Conservation (phyloP, 2,888 invertebrate genomes). For the Toxonevra muliebris region DNA sequence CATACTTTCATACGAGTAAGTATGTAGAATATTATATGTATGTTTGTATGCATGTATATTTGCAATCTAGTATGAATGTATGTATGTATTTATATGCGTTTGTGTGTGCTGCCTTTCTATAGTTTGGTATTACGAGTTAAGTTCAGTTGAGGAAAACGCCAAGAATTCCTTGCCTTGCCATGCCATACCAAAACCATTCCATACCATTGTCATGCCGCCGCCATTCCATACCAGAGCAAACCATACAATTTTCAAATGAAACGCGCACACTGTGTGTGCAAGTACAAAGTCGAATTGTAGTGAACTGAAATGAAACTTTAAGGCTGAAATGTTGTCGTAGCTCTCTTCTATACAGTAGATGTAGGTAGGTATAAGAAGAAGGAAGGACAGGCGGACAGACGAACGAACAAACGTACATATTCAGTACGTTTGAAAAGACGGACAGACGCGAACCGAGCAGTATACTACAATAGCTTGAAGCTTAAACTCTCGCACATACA, state of each 20-base stretch:
- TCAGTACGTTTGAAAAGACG: constrained; percentile 21
- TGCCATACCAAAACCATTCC: constrained; percentile 12
- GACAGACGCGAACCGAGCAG: constrained; percentile 12
- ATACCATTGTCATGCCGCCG: not conserved
- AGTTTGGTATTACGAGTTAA: not conserved
- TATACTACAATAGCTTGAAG: constrained; percentile 17
- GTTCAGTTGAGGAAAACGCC: constrained; percentile 13
- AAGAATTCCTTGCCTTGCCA: constrained; percentile 11
- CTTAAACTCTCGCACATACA: constrained; percentile 24
- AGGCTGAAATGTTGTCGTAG: constrained; percentile 27
- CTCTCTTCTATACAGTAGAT: too few relatives aligned
- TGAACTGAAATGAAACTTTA: constrained; percentile 28
- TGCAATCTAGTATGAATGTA: constrained; percentile 13
- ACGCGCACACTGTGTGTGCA: not conserved
- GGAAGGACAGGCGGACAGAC: constrained; percentile 9
- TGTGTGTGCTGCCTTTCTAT: not conserved
- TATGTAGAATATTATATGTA: not conserved
- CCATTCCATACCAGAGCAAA: constrained; percentile 10
- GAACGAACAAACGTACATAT: constrained; percentile 20
- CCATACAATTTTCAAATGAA: not conserved
- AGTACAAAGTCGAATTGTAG: constrained; percentile 2
- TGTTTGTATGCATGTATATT: not conserved
- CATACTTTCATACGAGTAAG: constrained; percentile 15
- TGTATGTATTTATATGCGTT: constrained; percentile 19
- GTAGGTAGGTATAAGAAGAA: too few relatives aligned